Evolutionary conservation across 2,797 vertebrate species (phyloP).

Genomic region (Oophaga sylvatica): DNA sequence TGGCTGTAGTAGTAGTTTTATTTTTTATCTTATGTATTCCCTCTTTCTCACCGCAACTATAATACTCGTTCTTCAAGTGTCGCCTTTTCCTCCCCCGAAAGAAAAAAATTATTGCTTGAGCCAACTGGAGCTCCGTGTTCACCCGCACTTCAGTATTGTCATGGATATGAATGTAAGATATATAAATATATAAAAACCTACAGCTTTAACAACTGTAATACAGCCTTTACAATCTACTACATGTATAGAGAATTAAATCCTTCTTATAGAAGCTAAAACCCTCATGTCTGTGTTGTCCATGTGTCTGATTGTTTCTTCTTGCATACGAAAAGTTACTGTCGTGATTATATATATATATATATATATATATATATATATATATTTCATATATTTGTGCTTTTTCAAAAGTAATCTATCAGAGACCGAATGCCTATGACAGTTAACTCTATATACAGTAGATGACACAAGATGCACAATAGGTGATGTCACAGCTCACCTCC

Average conservation of each 20-base stretch:
- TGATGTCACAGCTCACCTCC: too few relatives aligned
- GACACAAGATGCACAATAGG: too few relatives aligned
- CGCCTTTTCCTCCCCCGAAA: constrained; percentile 54
- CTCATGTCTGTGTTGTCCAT: constrained; percentile 74
- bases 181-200: constrained; percentile 77
- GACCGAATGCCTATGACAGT: too few relatives aligned
- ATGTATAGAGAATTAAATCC: constrained; percentile 89
- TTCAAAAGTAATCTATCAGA: too few relatives aligned
- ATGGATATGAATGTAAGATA: constrained; percentile 86
- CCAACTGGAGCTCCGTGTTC: constrained; percentile 67
- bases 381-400: too few relatives aligned
- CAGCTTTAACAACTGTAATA: constrained; percentile 89
- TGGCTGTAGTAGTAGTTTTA: constrained; percentile 58
- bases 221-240: constrained; percentile 82
- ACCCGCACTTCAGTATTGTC: constrained; percentile 79
- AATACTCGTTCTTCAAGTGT: constrained; percentile 59
- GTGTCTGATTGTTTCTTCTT: not conserved
- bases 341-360: too few relatives aligned
- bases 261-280: constrained; percentile 80
- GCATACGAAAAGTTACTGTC: too few relatives aligned
- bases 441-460: too few relatives aligned
- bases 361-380: too few relatives aligned
- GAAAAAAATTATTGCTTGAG: constrained; percentile 60
- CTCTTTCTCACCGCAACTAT: constrained; percentile 16
- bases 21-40: constrained; percentile 33